Percentiles rank a stretch among this genome's conserved stretches.
Evolutionary conservation across 2,888 invertebrate genomes (phyloP).

Genomic region (Xestia ashworthii): DNA sequence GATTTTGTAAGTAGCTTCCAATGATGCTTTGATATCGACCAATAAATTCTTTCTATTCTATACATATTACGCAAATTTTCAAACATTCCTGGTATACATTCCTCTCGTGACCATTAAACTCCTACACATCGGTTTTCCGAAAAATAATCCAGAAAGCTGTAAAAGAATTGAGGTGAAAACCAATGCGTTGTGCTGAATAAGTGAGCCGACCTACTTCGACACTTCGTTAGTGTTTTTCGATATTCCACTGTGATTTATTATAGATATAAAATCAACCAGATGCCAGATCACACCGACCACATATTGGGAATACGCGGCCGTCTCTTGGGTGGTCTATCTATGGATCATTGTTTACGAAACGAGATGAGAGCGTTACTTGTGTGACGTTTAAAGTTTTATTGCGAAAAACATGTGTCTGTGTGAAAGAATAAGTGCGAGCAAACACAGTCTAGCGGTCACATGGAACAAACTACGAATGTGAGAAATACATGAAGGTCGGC

Average conservation of each 20-base stretch:
- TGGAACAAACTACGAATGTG: slow-evolving; percentile 40
- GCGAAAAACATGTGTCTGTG: slow-evolving; percentile 63
- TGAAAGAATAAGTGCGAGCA: slow-evolving; percentile 50
- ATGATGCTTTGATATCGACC: slow-evolving; percentile 3
- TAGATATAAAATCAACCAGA: slow-evolving; percentile 84
- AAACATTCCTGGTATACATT: slow-evolving; percentile 38
- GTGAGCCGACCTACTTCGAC: slow-evolving; percentile 81
- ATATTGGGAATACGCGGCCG: slow-evolving; percentile 74
- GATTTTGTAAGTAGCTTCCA: background rate
- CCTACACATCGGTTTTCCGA: slow-evolving; percentile 61
- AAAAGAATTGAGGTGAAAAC: slow-evolving; percentile 74
- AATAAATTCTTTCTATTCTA: background rate
- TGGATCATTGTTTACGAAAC: slow-evolving; percentile 75
- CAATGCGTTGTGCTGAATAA: slow-evolving; percentile 70
- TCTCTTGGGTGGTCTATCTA: slow-evolving; percentile 81
- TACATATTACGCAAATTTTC: slow-evolving; percentile 31
- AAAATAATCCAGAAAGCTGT: slow-evolving; percentile 66
- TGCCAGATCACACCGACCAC: slow-evolving; percentile 78
- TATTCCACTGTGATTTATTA: slow-evolving; percentile 84
- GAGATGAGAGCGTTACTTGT: slow-evolving; percentile 63
- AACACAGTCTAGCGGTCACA: slow-evolving; percentile 53
- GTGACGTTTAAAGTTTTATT: slow-evolving; percentile 68
- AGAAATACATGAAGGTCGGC: slow-evolving; percentile 41
- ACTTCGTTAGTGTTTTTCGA: slow-evolving; percentile 81
- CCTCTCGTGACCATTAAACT: slow-evolving; percentile 57